A percentile compares a stretch with the other conserved stretches of the same genome.
phyloP scores from a whole-genome alignment of 1,140 invertebrate species.

The Drosophila eugracilis region DNA sequence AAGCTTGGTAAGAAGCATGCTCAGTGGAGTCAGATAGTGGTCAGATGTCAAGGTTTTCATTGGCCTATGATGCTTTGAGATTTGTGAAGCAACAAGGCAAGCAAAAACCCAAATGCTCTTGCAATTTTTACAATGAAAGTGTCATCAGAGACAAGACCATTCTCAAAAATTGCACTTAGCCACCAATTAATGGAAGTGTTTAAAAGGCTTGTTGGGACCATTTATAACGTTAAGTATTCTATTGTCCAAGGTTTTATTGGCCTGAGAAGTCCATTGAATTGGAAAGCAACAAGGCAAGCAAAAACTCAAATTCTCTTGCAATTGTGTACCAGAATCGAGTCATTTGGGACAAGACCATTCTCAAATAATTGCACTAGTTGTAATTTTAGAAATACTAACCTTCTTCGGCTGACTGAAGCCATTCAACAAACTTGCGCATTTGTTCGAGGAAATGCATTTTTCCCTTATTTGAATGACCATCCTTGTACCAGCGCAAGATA shows the following conservation, averaged over 20 bases:
- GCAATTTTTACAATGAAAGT: slow-evolving; percentile 73
- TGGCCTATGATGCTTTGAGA: slow-evolving; percentile 66
- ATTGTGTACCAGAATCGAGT: slow-evolving; percentile 68
- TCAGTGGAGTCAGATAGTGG: not conserved
- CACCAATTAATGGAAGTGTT: not conserved
- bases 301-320: slow-evolving; percentile 76
- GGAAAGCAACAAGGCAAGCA: slow-evolving; percentile 76
- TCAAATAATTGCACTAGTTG: slow-evolving; percentile 28
- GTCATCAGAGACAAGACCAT: slow-evolving; percentile 40
- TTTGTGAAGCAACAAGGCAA: slow-evolving; percentile 69
- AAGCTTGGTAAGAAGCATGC: slow-evolving; percentile 40
- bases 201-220: not conserved
- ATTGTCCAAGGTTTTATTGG: slow-evolving; percentile 81
- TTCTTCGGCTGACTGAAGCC: slow-evolving; percentile 98
- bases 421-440: slow-evolving; percentile 98
- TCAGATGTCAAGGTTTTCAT: slow-evolving; percentile 82
- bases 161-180: slow-evolving; percentile 41
- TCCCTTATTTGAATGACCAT: slow-evolving; percentile 96
- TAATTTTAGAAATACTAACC: slow-evolving; percentile 85
- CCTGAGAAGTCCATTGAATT: slow-evolving; percentile 54
- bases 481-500: slow-evolving; percentile 97
- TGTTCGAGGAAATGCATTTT: slow-evolving; percentile 98
- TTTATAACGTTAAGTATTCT: not conserved
- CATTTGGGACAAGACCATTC: slow-evolving; percentile 43
- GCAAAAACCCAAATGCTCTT: slow-evolving; percentile 78